Evolutionary conservation across 1,140 invertebrate species (phyloP).

Genomic region (Orchesella cincta): DNA sequence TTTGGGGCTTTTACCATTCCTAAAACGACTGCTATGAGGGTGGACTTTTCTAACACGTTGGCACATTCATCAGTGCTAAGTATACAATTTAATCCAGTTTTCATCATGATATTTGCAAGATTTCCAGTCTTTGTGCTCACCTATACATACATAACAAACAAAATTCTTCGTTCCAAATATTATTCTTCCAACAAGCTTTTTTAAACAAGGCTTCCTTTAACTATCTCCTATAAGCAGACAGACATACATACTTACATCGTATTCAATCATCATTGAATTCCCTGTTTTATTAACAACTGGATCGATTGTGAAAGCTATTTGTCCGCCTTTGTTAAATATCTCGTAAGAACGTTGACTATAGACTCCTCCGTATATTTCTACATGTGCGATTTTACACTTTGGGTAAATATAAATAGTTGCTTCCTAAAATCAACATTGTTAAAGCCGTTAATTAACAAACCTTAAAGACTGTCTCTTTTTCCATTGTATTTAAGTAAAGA

Average conservation of each 20-base stretch:
- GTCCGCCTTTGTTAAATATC: not conserved
- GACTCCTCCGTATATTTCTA: constrained; percentile 25
- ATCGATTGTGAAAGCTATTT: not conserved
- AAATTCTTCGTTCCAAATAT: not conserved
- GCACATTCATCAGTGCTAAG: not conserved
- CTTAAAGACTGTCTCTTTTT: not conserved
- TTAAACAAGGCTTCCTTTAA: no score
- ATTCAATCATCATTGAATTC: not conserved
- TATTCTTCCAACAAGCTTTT: not conserved
- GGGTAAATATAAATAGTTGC: not conserved
- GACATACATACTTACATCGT: not conserved
- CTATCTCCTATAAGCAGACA: no score
- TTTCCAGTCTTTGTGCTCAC: not conserved
- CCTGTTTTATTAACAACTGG: not conserved
- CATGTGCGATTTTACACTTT: not conserved
- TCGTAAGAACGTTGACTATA: constrained; percentile 4
- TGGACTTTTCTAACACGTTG: constrained; percentile 4
- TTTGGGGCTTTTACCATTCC: constrained; percentile 32
- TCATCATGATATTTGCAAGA: constrained; percentile 33
- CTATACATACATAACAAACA: not conserved
- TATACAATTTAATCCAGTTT: constrained; percentile 36
- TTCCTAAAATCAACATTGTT: constrained; percentile 13
- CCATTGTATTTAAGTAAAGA: not conserved
- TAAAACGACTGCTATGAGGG: constrained; percentile 34
- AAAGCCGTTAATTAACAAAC: no score